phyloP scores from a whole-genome alignment of 2,888 invertebrate species.

The Slavum lentiscoides region DNA sequence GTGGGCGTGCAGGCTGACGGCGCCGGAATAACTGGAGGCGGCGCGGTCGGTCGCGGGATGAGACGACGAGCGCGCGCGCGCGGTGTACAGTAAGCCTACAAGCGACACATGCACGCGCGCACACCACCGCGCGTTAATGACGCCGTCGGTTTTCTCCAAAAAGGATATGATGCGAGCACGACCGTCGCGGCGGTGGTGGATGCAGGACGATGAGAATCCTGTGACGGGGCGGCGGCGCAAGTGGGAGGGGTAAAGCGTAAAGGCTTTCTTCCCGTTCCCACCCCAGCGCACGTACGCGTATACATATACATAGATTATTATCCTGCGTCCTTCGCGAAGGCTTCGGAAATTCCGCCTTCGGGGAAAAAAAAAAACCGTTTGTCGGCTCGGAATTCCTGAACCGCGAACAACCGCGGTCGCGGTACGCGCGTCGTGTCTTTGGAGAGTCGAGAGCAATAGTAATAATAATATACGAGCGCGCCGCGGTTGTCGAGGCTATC shows the following conservation, averaged over 20 bases:
- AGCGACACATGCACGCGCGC: neutral
- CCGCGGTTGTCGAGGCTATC: conserved; percentile 25
- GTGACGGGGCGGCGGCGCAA: neutral
- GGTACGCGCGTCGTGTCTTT: neutral
- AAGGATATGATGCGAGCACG: conserved; percentile 15
- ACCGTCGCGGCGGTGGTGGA: neutral
- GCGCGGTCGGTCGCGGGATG: too few relatives aligned
- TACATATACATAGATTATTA: neutral
- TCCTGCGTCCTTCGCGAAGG: neutral
- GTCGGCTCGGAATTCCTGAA: conserved; percentile 24
- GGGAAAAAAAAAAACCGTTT: conserved; percentile 26
- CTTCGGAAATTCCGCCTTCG: neutral
- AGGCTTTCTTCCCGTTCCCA: conserved; percentile 35
- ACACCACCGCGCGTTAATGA: conserved; percentile 19
- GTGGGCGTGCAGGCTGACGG: neutral
- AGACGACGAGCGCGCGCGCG: neutral
- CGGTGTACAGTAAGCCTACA: conserved; percentile 31
- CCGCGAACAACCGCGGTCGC: conserved; percentile 27
- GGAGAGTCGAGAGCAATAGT: too few relatives aligned
- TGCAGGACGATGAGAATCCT: too few relatives aligned
- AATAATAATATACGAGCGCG: neutral
- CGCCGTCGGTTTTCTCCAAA: conserved; percentile 45
- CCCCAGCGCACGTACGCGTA: neutral
- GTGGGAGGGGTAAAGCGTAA: neutral
- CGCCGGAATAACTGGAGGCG: too few relatives aligned